A percentile compares a stretch with the other conserved stretches of the same genome.
Conservation (phyloP, 2,888 invertebrate species). For the Drosophila rubida region DNA sequence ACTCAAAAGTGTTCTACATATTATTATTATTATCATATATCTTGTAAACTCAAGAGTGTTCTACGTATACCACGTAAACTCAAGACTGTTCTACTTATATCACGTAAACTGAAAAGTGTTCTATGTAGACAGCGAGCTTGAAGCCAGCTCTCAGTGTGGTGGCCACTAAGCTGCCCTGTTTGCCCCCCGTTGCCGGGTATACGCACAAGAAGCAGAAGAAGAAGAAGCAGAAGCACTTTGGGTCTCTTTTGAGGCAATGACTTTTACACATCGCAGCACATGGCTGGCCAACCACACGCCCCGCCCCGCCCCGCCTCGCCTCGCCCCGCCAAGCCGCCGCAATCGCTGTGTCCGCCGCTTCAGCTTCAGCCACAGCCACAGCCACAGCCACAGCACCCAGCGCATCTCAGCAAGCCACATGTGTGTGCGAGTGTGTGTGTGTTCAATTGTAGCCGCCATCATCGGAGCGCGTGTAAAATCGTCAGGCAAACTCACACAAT, state of each 20-base stretch:
- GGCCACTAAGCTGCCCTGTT: not conserved
- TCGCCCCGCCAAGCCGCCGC: not conserved
- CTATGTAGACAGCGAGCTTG: too few relatives aligned
- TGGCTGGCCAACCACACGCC: conserved; percentile 51
- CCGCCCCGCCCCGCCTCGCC: not conserved
- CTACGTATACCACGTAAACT: too few relatives aligned
- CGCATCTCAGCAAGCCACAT: conserved; percentile 37
- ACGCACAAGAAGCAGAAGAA: not conserved
- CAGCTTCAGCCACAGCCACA: not conserved
- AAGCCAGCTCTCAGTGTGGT: too few relatives aligned
- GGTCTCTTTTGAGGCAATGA: conserved; percentile 69
- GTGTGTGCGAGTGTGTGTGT: conserved; percentile 27
- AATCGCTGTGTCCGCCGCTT: not conserved
- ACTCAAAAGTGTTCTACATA: too few relatives aligned
- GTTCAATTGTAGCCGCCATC: conserved; percentile 74
- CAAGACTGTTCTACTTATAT: too few relatives aligned
- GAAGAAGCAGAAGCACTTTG: conserved; percentile 45
- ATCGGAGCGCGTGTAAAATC: conserved; percentile 67
- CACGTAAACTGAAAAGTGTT: too few relatives aligned
- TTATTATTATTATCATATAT: too few relatives aligned
- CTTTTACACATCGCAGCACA: conserved; percentile 79
- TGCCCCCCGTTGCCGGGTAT: not conserved
- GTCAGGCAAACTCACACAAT: conserved; percentile 51
- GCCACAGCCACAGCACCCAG: conserved; percentile 29
- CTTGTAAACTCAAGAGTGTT: too few relatives aligned